A percentile compares a stretch with the other conserved stretches of the same genome.
Evolutionary conservation across 2,113 vertebrate species (phyloP).

Genomic region (Eublepharis macularius): DNA sequence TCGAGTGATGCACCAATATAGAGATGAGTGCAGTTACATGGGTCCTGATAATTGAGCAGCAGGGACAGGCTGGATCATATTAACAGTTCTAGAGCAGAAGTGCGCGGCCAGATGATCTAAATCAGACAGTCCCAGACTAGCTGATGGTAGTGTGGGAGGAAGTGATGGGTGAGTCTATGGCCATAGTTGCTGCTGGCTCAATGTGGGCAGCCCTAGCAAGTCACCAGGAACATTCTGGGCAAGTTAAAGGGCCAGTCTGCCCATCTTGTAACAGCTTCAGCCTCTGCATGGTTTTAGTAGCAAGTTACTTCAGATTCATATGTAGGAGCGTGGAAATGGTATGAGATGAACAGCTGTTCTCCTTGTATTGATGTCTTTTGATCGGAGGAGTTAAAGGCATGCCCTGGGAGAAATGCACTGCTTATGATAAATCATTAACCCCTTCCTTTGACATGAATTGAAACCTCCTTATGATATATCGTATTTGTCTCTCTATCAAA

Average conservation of each 20-base stretch:
- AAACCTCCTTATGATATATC: background rate
- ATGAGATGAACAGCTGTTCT: background rate
- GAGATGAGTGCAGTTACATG: too few relatives aligned
- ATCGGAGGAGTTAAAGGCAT: background rate
- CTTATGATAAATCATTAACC: constrained; percentile 12
- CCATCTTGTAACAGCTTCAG: background rate
- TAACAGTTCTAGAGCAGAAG: too few relatives aligned
- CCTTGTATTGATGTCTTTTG: background rate
- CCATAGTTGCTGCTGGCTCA: too few relatives aligned
- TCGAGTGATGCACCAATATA: background rate
- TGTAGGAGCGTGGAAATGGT: background rate
- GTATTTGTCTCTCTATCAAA: constrained; percentile 60
- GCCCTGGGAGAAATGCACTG: background rate
- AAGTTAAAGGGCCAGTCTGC: too few relatives aligned
- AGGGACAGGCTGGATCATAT: too few relatives aligned
- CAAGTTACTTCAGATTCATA: background rate
- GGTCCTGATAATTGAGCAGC: too few relatives aligned
- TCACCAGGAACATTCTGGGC: too few relatives aligned
- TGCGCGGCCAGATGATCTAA: too few relatives aligned
- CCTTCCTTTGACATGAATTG: constrained; percentile 24
- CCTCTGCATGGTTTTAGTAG: background rate
- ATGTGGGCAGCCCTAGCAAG: too few relatives aligned
- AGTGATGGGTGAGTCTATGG: too few relatives aligned
- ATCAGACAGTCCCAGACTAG: too few relatives aligned
- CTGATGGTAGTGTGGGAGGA: too few relatives aligned